Conservation (phyloP, 2,797 vertebrate genomes). For the Peromyscus attwateri region DNA sequence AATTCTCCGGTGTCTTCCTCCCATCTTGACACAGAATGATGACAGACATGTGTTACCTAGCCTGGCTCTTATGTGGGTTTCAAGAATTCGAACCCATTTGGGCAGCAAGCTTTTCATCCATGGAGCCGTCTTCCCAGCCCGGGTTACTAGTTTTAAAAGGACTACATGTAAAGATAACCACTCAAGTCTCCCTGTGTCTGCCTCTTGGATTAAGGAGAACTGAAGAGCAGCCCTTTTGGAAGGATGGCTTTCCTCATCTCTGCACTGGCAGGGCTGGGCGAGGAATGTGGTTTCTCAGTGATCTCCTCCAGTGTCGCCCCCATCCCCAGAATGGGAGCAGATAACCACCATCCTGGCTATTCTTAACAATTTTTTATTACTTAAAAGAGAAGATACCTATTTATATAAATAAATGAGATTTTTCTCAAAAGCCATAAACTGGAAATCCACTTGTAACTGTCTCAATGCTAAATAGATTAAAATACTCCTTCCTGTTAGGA, state of each 20-base stretch:
- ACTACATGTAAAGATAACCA: neutral
- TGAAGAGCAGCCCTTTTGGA: neutral
- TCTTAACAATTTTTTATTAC: neutral
- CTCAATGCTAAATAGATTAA: constrained; percentile 5
- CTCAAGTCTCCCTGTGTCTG: neutral
- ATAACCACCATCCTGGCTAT: neutral
- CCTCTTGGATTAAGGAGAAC: neutral
- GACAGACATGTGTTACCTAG: neutral
- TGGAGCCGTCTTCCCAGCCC: neutral
- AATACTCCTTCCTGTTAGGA: neutral
- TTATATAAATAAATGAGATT: neutral
- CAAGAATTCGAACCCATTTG: neutral
- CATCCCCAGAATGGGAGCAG: neutral
- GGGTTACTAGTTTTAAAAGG: constrained; percentile 29
- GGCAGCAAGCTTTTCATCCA: neutral
- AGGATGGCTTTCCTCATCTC: neutral
- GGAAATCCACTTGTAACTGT: neutral
- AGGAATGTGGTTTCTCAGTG: neutral
- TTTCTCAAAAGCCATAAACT: constrained; percentile 21
- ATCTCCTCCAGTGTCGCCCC: neutral
- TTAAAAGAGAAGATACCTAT: neutral
- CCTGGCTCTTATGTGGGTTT: neutral
- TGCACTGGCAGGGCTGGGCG: neutral
- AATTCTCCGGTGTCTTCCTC: neutral
- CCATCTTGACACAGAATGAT: neutral